Evolutionary conservation across 2,888 invertebrate genomes (phyloP).

Genomic region (Cerastis rubricosa): DNA sequence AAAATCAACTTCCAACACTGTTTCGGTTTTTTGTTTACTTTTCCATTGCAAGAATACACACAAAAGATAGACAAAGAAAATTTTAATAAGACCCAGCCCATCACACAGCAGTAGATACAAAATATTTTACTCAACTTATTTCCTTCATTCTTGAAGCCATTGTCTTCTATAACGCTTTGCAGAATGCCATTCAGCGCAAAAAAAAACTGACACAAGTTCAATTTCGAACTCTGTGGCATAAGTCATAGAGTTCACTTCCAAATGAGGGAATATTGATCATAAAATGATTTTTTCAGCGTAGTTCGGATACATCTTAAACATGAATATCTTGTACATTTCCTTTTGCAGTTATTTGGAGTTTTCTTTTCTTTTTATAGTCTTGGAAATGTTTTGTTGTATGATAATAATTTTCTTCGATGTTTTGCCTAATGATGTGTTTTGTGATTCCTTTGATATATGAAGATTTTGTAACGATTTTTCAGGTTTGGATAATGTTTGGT

Average conservation of each 20-base stretch:
- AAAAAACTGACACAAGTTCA: conserved; percentile 7
- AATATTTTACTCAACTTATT: conserved; percentile 65
- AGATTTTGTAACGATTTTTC: too few relatives aligned
- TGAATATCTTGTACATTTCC: conserved; percentile 69
- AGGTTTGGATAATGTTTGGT: too few relatives aligned
- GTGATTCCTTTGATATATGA: background rate
- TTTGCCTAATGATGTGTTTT: conserved; percentile 20
- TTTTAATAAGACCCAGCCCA: conserved; percentile 59
- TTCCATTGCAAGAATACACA: conserved; percentile 19
- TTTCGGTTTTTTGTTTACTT: background rate
- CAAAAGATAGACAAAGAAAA: conserved; percentile 38
- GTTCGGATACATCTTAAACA: conserved; percentile 67
- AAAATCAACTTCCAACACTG: background rate
- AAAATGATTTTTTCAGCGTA: conserved; percentile 45
- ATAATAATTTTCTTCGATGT: conserved; percentile 27
- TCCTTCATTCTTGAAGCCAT: conserved; percentile 53
- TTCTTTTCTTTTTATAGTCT: conserved; percentile 35
- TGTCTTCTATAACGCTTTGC: conserved; percentile 58
- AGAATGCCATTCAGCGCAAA: conserved; percentile 55
- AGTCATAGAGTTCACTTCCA: conserved; percentile 38
- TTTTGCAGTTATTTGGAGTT: conserved; percentile 58
- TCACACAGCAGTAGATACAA: conserved; percentile 41
- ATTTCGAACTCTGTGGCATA: conserved; percentile 10
- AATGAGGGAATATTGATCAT: conserved; percentile 26
- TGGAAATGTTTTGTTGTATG: conserved; percentile 34